A percentile compares a stretch with the other conserved stretches of the same genome.
Conservation (phyloP, 2,797 vertebrate genomes). For the Pangasius macronema region DNA sequence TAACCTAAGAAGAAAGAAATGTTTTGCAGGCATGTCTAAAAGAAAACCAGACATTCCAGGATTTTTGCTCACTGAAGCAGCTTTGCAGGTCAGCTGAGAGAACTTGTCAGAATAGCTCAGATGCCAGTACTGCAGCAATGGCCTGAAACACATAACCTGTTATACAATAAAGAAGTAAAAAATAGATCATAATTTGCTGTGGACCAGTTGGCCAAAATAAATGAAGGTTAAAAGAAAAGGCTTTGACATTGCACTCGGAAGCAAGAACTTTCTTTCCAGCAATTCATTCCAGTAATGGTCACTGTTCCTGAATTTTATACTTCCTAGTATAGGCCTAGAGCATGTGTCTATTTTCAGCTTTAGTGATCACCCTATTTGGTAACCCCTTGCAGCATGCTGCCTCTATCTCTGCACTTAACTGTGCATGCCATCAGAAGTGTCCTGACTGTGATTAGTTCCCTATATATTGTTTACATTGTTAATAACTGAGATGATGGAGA, state of each 20-base stretch:
- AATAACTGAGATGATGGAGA: not conserved
- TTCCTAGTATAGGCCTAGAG: not conserved
- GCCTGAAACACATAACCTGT: not conserved
- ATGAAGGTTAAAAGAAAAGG: not conserved
- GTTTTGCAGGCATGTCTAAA: not conserved
- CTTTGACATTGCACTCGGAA: not conserved
- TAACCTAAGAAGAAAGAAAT: not conserved
- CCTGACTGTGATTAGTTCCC: not conserved
- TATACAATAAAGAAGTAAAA: not conserved
- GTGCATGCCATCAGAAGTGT: not conserved
- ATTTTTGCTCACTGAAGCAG: not conserved
- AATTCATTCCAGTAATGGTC: not conserved
- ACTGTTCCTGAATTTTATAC: not conserved
- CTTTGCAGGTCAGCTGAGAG: not conserved
- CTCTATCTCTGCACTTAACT: not conserved
- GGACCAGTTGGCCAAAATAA: not conserved
- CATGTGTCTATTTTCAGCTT: not conserved
- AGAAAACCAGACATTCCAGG: not conserved
- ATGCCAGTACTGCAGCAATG: not conserved
- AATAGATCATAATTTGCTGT: not conserved
- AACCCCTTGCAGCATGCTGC: not conserved
- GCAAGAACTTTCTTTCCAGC: not conserved
- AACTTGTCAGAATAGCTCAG: not conserved
- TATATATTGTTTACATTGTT: not conserved
- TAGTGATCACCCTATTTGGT: not conserved